Evolutionary conservation across 2,113 vertebrate genomes (phyloP).

Genomic region (Gorilla gorilla): DNA sequence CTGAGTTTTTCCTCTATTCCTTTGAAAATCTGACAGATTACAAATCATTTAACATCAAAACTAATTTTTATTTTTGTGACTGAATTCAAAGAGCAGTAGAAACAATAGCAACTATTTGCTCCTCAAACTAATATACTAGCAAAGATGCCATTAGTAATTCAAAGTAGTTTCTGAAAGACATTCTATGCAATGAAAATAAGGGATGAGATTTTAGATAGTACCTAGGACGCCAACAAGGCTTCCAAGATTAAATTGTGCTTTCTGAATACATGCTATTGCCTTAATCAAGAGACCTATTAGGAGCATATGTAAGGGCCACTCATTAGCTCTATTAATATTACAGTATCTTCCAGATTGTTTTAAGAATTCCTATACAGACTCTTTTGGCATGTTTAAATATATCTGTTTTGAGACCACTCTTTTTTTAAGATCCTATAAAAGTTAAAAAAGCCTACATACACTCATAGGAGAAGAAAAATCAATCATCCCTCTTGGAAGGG

Average conservation of each 20-base stretch:
- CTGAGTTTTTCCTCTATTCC: neutral
- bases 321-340: neutral
- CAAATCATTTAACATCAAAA: neutral
- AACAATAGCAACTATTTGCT: neutral
- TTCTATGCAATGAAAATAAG: neutral
- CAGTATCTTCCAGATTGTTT: neutral
- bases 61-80: neutral
- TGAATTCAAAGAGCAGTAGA: neutral
- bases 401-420: neutral
- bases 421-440: neutral
- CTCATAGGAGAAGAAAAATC: neutral
- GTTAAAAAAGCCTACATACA: neutral
- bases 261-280: neutral
- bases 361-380: neutral
- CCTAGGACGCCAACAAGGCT: neutral
- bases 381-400: neutral
- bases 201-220: neutral
- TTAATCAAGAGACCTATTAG: neutral
- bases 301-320: neutral
- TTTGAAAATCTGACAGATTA: conserved; percentile 12
- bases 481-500: neutral
- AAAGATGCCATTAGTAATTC: neutral
- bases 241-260: neutral
- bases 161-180: neutral
- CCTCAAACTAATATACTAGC: neutral